Conservation (phyloP, 1,140 invertebrate genomes). For the Vollenhovia emeryi region DNA sequence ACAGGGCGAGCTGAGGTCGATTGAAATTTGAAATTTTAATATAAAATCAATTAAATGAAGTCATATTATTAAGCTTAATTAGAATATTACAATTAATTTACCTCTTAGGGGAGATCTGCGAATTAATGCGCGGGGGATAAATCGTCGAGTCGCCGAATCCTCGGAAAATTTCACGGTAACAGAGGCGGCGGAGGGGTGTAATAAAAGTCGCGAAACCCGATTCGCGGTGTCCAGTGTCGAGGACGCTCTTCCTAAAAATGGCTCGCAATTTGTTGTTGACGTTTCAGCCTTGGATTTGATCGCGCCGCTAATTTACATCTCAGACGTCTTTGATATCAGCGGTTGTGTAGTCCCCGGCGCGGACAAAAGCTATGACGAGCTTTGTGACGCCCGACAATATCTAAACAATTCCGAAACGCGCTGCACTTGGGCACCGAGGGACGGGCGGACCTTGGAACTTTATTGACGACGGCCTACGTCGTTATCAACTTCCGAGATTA, state of each 20-base stretch:
- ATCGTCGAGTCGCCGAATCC: not conserved
- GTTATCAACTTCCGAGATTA: slow-evolving; percentile 2
- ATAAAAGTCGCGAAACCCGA: not conserved
- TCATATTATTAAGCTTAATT: not conserved
- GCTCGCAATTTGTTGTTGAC: not conserved
- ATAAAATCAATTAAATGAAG: not conserved
- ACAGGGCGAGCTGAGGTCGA: no score
- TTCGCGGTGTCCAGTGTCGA: not conserved
- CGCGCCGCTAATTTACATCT: slow-evolving; percentile 39
- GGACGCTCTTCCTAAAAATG: slow-evolving; percentile 29
- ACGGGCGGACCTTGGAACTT: not conserved
- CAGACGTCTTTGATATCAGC: slow-evolving; percentile 42
- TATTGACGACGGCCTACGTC: slow-evolving; percentile 10
- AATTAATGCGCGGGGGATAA: not conserved
- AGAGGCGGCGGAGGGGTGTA: not conserved
- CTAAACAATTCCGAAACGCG: slow-evolving; percentile 37
- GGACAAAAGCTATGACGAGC: slow-evolving; percentile 26
- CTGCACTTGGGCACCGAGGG: not conserved
- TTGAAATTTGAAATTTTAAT: no score
- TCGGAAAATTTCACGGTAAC: not conserved
- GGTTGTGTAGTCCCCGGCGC: slow-evolving; percentile 20
- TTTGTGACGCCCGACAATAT: slow-evolving; percentile 40
- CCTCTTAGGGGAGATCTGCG: not conserved
- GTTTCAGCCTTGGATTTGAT: slow-evolving; percentile 39
- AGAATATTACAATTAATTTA: not conserved